These are phyloP conservation scores for Bibio marci DNA, from an alignment of 2,888 invertebrate species.

Conservation along the genomic window DNA sequence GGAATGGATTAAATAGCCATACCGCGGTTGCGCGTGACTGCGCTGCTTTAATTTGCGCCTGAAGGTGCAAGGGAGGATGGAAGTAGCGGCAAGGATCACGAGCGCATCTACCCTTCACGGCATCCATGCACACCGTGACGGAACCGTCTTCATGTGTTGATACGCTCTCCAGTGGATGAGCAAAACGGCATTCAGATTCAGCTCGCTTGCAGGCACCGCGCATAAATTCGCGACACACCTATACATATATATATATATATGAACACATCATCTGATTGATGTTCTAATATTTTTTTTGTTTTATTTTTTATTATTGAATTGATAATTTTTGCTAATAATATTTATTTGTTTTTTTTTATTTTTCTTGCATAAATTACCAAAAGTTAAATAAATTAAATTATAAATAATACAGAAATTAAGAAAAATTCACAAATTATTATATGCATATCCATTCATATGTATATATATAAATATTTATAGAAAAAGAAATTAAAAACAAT, in stretches of 20 bases:
- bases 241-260: conserved; percentile 26
- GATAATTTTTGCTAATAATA: too few species aligned
- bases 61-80: conserved; percentile 99
- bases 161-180: conserved; percentile 95
- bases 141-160: conserved; percentile 95
- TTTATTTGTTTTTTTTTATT: conserved; percentile 3
- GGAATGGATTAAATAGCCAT: conserved; percentile 30
- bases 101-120: conserved; percentile 96
- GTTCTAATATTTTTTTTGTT: conserved; percentile 8
- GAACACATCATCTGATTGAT: conserved; percentile 4
- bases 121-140: conserved; percentile 99
- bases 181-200: conserved; percentile 96
- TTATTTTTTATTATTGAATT: conserved; percentile 5
- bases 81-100: conserved; percentile 99
- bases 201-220: conserved; percentile 96
- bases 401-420: too few species aligned
- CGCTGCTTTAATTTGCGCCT: conserved; percentile 96
- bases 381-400: conserved; percentile 5
- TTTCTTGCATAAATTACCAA: conserved; percentile 1
- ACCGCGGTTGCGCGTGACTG: conserved; percentile 84
- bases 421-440: too few species aligned
- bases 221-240: conserved; percentile 97
- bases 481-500: too few species aligned
- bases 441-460: too few species aligned
- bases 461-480: too few species aligned